phyloP scores from a whole-genome alignment of 2,888 invertebrate species.

The Atherix ibis region DNA sequence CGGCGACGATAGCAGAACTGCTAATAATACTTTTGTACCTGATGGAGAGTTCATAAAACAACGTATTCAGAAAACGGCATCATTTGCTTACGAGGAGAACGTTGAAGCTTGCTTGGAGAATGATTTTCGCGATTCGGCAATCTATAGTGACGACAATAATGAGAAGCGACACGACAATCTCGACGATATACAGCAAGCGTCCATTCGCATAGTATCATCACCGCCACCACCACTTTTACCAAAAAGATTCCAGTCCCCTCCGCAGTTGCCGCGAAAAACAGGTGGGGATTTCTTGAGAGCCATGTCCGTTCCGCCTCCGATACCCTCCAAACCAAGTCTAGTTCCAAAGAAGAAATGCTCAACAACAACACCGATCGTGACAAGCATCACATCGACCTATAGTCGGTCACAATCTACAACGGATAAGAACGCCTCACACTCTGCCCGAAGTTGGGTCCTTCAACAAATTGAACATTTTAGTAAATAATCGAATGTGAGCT shows the following conservation, averaged over 20 bases:
- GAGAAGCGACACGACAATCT: conserved; percentile 22
- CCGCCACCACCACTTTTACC: conserved; percentile 17
- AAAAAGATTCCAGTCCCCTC: conserved; percentile 6
- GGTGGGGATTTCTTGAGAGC: background rate
- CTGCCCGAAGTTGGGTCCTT: conserved; percentile 27
- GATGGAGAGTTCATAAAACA: too few species aligned
- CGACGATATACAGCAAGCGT: conserved; percentile 8
- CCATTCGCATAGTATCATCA: conserved; percentile 1
- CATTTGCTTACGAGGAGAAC: conserved; percentile 57
- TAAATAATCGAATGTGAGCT: conserved; percentile 21
- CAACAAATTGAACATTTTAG: conserved; percentile 32
- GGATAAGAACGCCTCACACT: conserved; percentile 1
- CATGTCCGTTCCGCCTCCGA: conserved; percentile 8
- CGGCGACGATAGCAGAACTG: conserved; percentile 1
- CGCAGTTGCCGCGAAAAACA: conserved; percentile 2
- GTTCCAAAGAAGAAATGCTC: conserved; percentile 2
- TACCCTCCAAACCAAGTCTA: conserved; percentile 12
- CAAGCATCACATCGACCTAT: conserved; percentile 1
- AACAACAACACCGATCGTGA: background rate
- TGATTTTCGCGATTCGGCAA: conserved; percentile 67
- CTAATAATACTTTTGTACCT: background rate
- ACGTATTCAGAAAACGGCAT: background rate
- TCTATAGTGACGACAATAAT: conserved; percentile 56
- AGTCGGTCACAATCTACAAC: conserved; percentile 4
- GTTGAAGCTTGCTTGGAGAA: conserved; percentile 50